These are phyloP conservation scores for Trichogramma pretiosum DNA, from an alignment of 1,140 invertebrate genomes.

Conservation along the genomic window DNA sequence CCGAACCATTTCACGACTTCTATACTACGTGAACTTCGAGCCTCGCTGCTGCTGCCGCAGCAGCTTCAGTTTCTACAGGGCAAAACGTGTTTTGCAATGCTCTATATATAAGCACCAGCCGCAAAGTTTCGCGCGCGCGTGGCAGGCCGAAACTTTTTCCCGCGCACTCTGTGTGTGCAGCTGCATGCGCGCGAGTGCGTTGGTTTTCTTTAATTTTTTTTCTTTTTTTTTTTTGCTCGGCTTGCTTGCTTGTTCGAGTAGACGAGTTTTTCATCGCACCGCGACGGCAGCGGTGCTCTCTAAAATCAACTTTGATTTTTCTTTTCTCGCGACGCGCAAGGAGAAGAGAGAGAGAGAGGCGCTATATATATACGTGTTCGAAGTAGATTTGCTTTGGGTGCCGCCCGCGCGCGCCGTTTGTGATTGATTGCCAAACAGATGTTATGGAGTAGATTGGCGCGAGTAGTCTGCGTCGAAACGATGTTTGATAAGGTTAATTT, in stretches of 20 bases:
- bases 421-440: no score
- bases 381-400: no score
- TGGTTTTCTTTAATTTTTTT: constrained; percentile 1
- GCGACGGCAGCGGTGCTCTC: no score
- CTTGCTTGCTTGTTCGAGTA: neutral
- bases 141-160: neutral
- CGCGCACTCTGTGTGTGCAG: constrained; percentile 9
- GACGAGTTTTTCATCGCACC: neutral
- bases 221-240: neutral
- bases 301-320: constrained; percentile 12
- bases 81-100: constrained; percentile 12
- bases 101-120: no score
- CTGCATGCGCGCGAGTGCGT: neutral
- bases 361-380: no score
- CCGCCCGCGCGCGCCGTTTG: no score
- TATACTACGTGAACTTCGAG: neutral
- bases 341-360: no score
- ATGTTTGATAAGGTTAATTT: no score
- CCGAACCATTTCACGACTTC: constrained; percentile 1
- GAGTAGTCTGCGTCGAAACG: no score
- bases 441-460: no score
- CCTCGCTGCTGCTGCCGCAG: neutral
- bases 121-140: constrained; percentile 7
- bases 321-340: no score
- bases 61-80: no score